Base-by-base conservation (phyloP, 2,888 invertebrate genomes). In the Sinodicranocentrus sp. region DNA sequence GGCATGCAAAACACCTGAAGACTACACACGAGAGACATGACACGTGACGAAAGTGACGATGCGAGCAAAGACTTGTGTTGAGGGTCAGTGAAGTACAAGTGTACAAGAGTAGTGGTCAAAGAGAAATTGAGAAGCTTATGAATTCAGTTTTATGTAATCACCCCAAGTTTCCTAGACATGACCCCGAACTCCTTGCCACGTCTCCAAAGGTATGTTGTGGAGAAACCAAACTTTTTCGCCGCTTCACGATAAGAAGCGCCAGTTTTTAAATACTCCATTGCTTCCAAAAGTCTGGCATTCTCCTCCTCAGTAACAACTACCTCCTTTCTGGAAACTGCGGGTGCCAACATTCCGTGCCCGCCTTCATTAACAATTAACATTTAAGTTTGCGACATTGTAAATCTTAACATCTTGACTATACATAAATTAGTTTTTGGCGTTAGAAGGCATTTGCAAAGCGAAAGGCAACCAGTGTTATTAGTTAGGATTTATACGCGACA, bases 191-290 rank as follows among this genome's bases (percentile, higher is more conserved):
- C 82, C 78, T 84, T 84, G 52, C 82, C 82, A 43, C 84, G 77
- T 57, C 84, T 70, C 86, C 86, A 86, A 13, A 86, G 79, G 78
- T 84, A 86, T 21, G 86, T 86, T 43, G 84, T 86, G n/a, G 86
- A 86, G 44, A 84, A 84, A 23, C 86, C 86, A 86, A 84, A 86
- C 39, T 82, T 86, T 65, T 82, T 78, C n/a, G 86, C 86, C 25
- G 86, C 86, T 65, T 86, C 86, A 26, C 86, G 77, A 43, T 86
- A 86, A 23, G 84, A 82, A 61, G 82, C 86, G 44, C 86, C 86
- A 13, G 67, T 70, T 82, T 72, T 82, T 65, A 86, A 59, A 77
- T 77, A 86, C 25, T 86, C 82, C 86, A 86, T 84, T 23, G 86
- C 86, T 19, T 82, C 78, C 82, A 82, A 76, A n/a, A 84, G 76